Base-by-base conservation (phyloP, 2,113 vertebrate genomes). In the Steatornis caripensis region DNA sequence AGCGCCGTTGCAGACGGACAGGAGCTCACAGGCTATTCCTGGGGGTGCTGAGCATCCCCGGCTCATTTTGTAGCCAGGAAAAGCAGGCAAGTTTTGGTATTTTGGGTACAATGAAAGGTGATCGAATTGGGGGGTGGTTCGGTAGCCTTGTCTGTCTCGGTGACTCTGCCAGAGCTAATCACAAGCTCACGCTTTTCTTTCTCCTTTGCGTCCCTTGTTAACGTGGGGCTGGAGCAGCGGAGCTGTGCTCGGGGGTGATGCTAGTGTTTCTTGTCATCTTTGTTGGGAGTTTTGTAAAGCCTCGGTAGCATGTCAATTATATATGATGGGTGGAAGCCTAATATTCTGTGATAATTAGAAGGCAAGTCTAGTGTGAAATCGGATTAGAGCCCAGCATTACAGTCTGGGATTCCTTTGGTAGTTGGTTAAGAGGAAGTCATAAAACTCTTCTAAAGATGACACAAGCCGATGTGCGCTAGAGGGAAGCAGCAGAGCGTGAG, bases 341-440 rank as follows among this genome's bases (percentile, higher is more conserved):
- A 95, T 97, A 86, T 94, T 95, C 85, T 90, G 77, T 83, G 95
- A 95, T 96, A 95, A 97, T 96, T 96, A 92, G 97, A 96, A 90
- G 64, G 49, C 83, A 98, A 97, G 94, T 96, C 92, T 96, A 96
- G 72, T 96, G 95, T 97, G 96, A 97, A 96, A 97, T 95, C 23
- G 79, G 95, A 96, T 97, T 96, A 97, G 93, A 78, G 62, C 80
- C 62, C 0, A 0, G 86, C 84, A 77, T 94, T 96, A 89, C 95
- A 94, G 92, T 87, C 90, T 0, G 0, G 70, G 90, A 80, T 94
- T 95, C 96, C 87, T 96, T 97, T 96, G 60, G 80, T 95, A 39
- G 68, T n/a, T 70, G 82, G 32, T 89, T 90, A 37, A 74, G 85
- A 94, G 95, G 95, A 96, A 97, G 95, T 95, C 80, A 82, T 93